Evolutionary conservation across 2,888 invertebrate species (phyloP), one percentile per base, ranked within the genome.

Genomic region (Meandrusa payeni): DNA sequence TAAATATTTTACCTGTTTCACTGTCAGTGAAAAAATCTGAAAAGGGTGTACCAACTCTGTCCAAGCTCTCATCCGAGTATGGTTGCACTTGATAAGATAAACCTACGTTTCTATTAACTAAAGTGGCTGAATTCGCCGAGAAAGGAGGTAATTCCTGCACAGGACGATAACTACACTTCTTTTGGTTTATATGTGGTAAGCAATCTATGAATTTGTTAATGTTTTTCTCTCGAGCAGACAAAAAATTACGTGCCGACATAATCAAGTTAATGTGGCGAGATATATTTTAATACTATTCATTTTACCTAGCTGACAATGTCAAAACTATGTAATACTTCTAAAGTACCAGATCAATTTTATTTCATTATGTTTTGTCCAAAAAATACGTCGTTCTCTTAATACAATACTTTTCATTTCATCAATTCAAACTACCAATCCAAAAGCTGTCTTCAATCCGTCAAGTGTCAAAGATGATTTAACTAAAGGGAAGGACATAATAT

Each of bases 11-110:
- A 83, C 87, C 83, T 57, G 78, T 69, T 46, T 83, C 87, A 55
- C 86, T 86, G 45, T 86, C 87, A 1, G 87, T 83, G 46, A 81
- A 79, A 52, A 86, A 82, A 50, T 87, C 87, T 0, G 86, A 86
- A 57, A 79, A 79, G 6, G 87, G 86, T 1, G 85, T 81, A 3
- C 77, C 74, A 28, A 76, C 59, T 44, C 86, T 69, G 11, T 82
- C 78, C 9, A 64, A 60, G 47, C 64, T 75, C 47, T 76, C 72
- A 6, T 61, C 55, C 31, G 62, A 58, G 49, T 69, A 78, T 0
- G 71, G 28, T 34, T 74, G 64, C 26, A 69, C 57, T 34, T 77
- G 75, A 51, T 67, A 82, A 1, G 79, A 64, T 64, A 73, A 82
- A 44, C 66, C 68, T 38, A 87, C 54, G 57, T 87, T 87, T 29